These are phyloP conservation scores for Loris lydekkerianus DNA, from an alignment of 2,797 vertebrate genomes.

Conservation along the genomic window DNA sequence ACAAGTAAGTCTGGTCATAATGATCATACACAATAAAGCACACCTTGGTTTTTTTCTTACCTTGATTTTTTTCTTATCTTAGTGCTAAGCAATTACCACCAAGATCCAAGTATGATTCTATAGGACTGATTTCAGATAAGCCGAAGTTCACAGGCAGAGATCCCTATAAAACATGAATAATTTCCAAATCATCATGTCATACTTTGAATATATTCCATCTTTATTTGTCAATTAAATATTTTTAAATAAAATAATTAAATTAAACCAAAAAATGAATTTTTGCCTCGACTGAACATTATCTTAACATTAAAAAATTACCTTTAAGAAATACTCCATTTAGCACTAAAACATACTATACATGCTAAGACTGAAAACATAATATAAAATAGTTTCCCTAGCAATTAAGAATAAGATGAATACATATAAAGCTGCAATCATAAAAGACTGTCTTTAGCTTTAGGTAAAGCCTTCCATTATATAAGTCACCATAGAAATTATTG, in stretches of 20 bases:
- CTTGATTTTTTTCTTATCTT: not conserved
- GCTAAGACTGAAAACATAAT: not conserved
- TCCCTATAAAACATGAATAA: not conserved
- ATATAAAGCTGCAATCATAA: not conserved
- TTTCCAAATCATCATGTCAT: not conserved
- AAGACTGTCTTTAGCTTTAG: not conserved
- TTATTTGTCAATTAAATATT: slow-evolving; percentile 4
- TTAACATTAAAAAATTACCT: not conserved
- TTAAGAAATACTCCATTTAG: not conserved
- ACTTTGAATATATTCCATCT: not conserved
- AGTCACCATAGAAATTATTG: not conserved
- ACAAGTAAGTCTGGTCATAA: slow-evolving; percentile 2
- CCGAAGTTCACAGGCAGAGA: not conserved
- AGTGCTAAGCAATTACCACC: slow-evolving; percentile 56
- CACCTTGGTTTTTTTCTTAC: not conserved
- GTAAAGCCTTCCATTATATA: slow-evolving; percentile 27
- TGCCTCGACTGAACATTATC: not conserved
- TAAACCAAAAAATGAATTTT: not conserved
- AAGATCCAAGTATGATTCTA: not conserved
- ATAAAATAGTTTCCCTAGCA: not conserved
- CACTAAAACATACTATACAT: not conserved
- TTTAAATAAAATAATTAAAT: not conserved
- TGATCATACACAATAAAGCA: not conserved
- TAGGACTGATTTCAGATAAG: not conserved
- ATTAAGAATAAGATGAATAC: slow-evolving; percentile 15